Conservation (phyloP, 2,888 invertebrate species). For the Tenthredo amoena region DNA sequence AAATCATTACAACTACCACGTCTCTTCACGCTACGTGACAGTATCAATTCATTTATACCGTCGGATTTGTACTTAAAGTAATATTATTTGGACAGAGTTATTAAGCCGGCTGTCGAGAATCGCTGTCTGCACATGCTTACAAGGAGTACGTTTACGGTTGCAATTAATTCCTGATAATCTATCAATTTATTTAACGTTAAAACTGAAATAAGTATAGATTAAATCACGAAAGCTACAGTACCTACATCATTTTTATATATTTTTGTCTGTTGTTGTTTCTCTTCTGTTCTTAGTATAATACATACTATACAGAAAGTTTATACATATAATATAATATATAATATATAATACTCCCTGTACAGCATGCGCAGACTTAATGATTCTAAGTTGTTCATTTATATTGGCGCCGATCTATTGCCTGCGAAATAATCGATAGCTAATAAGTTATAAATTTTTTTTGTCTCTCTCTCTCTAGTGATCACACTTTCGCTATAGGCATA, state of each 20-base stretch:
- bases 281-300: neutral
- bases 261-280: neutral
- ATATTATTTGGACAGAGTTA: slow-evolving; percentile 58
- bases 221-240: neutral
- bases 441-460: slow-evolving; percentile 48
- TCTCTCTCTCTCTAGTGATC: slow-evolving; percentile 53
- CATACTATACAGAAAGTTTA: neutral
- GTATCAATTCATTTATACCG: slow-evolving; percentile 27
- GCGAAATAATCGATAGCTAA: slow-evolving; percentile 56
- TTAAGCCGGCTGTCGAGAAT: neutral
- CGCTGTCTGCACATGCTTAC: neutral
- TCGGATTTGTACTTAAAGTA: slow-evolving; percentile 55
- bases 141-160: neutral
- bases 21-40: neutral
- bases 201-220: neutral
- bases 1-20: slow-evolving; percentile 14
- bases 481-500: slow-evolving; percentile 59
- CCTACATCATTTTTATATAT: neutral
- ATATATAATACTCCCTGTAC: neutral
- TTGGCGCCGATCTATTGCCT: slow-evolving; percentile 31
- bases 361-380: neutral
- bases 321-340: neutral
- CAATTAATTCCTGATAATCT: neutral
- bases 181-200: slow-evolving; percentile 30
- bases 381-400: neutral